Evolutionary conservation across 2,888 invertebrate genomes (phyloP).

Genomic region (Lutraria lutraria): DNA sequence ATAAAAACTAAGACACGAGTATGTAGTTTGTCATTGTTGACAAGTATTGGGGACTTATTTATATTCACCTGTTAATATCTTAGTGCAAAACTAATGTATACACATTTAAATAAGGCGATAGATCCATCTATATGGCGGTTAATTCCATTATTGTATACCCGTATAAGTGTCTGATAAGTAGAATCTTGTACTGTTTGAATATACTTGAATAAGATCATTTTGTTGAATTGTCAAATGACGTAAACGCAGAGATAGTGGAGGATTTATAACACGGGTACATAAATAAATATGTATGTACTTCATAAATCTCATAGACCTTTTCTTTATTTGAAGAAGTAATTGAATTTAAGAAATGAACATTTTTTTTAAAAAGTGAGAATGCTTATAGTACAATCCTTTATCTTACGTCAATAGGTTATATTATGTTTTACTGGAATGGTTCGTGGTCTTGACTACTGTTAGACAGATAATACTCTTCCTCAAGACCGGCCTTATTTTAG

Average conservation of each 20-base stretch:
- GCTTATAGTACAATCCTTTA: too few relatives aligned
- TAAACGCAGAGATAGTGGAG: background rate
- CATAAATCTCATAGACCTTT: background rate
- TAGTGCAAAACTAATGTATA: background rate
- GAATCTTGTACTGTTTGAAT: background rate
- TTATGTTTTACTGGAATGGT: too few relatives aligned
- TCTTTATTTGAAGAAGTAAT: background rate
- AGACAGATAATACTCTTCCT: too few relatives aligned
- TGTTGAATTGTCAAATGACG: background rate
- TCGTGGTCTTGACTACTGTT: too few relatives aligned
- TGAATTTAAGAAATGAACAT: background rate
- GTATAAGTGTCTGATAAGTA: background rate
- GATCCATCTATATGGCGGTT: background rate
- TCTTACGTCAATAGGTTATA: too few relatives aligned
- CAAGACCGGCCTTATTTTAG: too few relatives aligned
- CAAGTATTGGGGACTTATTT: background rate
- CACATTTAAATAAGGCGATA: background rate
- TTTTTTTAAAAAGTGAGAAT: too few relatives aligned
- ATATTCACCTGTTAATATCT: background rate
- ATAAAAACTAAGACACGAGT: background rate
- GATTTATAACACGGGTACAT: background rate
- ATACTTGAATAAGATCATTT: background rate
- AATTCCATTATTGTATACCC: background rate
- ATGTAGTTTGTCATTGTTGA: slow-evolving; percentile 4
- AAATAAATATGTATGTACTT: background rate